Conservation (phyloP, 2,797 vertebrate genomes). For the Carcharodon carcharias region DNA sequence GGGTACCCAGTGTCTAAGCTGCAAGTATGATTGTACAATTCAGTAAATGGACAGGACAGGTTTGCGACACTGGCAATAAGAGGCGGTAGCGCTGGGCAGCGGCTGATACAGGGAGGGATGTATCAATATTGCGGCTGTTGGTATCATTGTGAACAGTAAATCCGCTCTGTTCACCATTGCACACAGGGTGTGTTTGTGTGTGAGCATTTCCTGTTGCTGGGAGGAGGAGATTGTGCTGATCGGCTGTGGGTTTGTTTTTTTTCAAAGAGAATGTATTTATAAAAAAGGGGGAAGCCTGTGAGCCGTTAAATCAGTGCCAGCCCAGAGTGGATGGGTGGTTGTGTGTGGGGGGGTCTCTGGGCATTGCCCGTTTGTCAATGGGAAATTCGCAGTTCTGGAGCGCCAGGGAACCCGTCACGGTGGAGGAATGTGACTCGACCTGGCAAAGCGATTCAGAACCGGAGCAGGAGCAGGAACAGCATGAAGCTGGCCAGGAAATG, state of each 20-base stretch:
- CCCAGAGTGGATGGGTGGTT: not conserved
- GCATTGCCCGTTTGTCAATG: slow-evolving; percentile 61
- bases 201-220: not conserved
- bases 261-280: not conserved
- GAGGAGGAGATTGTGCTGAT: not conserved
- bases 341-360: not conserved
- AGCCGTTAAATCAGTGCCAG: not conserved
- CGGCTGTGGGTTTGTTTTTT: not conserved
- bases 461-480: slow-evolving; percentile 57
- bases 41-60: no score
- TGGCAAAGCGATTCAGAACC: slow-evolving; percentile 88
- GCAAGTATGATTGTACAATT: not conserved
- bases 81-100: not conserved
- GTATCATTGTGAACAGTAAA: not conserved
- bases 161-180: not conserved
- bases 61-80: not conserved
- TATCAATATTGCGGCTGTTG: not conserved
- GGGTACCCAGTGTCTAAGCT: not conserved
- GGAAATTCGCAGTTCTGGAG: slow-evolving; percentile 83
- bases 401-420: slow-evolving; percentile 85
- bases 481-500: slow-evolving; percentile 50
- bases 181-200: not conserved
- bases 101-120: not conserved
- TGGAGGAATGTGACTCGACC: slow-evolving; percentile 94
- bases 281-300: not conserved